A percentile compares a stretch with the other conserved stretches of the same genome.
These are phyloP conservation scores for Neelides sp. DNA, from an alignment of 1,140 invertebrate species.

Conservation along the genomic window DNA sequence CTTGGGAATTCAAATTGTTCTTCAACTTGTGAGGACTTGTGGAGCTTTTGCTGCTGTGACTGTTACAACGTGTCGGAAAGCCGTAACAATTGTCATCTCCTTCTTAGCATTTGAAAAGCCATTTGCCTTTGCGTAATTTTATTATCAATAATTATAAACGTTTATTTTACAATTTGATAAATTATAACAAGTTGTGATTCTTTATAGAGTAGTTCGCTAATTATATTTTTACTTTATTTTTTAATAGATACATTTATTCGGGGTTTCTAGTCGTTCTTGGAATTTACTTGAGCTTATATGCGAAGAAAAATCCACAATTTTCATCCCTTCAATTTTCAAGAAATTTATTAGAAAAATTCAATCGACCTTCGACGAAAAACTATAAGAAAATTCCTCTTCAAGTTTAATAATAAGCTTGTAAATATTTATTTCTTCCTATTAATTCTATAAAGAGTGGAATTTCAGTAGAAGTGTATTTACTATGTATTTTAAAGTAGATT, in stretches of 20 bases:
- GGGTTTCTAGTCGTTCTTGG: constrained; percentile 71
- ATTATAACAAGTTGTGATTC: constrained; percentile 16
- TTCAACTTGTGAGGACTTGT: constrained; percentile 69
- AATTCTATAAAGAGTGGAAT: too few relatives aligned
- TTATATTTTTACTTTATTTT: constrained; percentile 26
- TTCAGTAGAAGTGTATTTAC: too few relatives aligned
- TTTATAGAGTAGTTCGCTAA: constrained; percentile 7
- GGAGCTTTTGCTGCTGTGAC: constrained; percentile 85
- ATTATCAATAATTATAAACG: constrained; percentile 15
- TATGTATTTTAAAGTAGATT: too few relatives aligned
- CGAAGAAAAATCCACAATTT: constrained; percentile 27
- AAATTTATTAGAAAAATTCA: neutral
- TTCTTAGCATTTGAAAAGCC: constrained; percentile 90
- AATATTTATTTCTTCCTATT: too few relatives aligned
- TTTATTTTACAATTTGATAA: constrained; percentile 9
- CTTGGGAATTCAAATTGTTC: constrained; percentile 78
- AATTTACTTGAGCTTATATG: constrained; percentile 40
- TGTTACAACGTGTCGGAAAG: constrained; percentile 75
- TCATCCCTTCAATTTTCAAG: constrained; percentile 9
- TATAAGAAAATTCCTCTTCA: too few relatives aligned
- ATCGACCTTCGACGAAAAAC: too few relatives aligned
- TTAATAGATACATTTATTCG: constrained; percentile 74
- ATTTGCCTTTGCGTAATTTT: constrained; percentile 77
- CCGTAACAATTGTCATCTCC: constrained; percentile 79
- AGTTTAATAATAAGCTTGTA: too few relatives aligned